These are phyloP conservation scores for Macrostomum lignano DNA, from an alignment of 1,140 invertebrate species.

Conservation along the genomic window DNA sequence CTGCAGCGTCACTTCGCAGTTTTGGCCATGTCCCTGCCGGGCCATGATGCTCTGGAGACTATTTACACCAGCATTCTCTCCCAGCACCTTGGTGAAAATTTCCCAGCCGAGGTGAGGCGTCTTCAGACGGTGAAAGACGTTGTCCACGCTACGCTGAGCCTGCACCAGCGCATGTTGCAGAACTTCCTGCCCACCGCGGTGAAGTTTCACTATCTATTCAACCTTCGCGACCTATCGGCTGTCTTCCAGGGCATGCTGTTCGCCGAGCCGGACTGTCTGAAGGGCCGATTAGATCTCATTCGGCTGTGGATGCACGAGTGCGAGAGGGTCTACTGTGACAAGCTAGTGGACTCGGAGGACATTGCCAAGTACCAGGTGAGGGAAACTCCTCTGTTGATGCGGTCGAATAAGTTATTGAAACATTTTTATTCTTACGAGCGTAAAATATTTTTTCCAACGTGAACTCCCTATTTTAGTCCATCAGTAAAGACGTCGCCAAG, in stretches of 20 bases:
- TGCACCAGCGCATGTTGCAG: conserved; percentile 54
- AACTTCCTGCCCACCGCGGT: conserved; percentile 68
- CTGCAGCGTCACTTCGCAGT: conserved; percentile 73
- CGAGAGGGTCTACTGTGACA: conserved; percentile 65
- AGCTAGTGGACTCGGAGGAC: conserved; percentile 64
- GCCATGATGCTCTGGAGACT: conserved; percentile 45
- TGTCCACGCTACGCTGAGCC: conserved; percentile 44
- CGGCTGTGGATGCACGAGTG: conserved; percentile 69
- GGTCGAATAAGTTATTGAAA: conserved; percentile 28
- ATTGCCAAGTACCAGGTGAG: conserved; percentile 60
- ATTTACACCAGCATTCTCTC: conserved; percentile 49
- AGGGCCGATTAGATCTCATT: conserved; percentile 45
- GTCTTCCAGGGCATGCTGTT: conserved; percentile 51
- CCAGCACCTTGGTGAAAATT: conserved; percentile 33
- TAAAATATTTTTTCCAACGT: too few relatives aligned
- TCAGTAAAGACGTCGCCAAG: too few relatives aligned
- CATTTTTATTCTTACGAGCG: too few relatives aligned
- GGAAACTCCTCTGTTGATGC: conserved; percentile 31
- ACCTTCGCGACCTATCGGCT: conserved; percentile 68
- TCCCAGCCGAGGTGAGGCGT: conserved; percentile 32
- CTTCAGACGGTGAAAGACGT: conserved; percentile 39
- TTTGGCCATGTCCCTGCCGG: conserved; percentile 67
- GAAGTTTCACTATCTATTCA: conserved; percentile 88
- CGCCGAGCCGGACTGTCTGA: conserved; percentile 54
- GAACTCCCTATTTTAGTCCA: too few relatives aligned